phyloP scores from a whole-genome alignment of 1,140 invertebrate species.

The Himalopsyche phryganea region DNA sequence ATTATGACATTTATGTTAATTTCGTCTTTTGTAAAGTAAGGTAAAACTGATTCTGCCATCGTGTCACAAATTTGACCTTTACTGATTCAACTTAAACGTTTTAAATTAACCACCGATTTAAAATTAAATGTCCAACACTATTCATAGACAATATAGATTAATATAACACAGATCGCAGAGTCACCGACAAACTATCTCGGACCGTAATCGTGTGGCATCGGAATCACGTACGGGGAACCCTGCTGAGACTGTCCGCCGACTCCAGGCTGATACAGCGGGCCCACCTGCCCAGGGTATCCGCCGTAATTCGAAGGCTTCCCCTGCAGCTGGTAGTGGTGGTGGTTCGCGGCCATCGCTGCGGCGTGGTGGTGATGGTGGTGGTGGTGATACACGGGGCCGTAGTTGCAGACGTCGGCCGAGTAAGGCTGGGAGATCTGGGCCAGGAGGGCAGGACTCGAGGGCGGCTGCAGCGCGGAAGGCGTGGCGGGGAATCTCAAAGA shows the following conservation, averaged over 20 bases:
- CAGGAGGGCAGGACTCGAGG: slow-evolving; percentile 8
- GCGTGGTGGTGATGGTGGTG: slow-evolving; percentile 11
- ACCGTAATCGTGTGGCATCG: slow-evolving; percentile 19
- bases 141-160: no score
- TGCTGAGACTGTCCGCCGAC: not conserved
- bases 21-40: no score
- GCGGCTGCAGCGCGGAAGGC: slow-evolving; percentile 9
- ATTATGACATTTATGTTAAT: no score
- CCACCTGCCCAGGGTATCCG: no score
- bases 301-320: no score
- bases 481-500: not conserved
- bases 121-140: no score
- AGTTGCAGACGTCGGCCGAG: slow-evolving; percentile 23
- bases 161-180: not conserved
- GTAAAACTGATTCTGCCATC: no score
- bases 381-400: slow-evolving; percentile 28
- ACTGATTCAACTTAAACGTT: no score
- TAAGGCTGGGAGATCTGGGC: slow-evolving; percentile 27
- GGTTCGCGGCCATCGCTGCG: slow-evolving; percentile 3
- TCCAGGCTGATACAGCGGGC: no score
- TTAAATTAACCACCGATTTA: no score
- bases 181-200: slow-evolving; percentile 22
- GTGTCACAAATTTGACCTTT: no score
- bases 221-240: not conserved
- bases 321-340: slow-evolving; percentile 1